Base-by-base conservation (phyloP, 2,797 vertebrate genomes). In the Schizopygopsis pylzovi region DNA sequence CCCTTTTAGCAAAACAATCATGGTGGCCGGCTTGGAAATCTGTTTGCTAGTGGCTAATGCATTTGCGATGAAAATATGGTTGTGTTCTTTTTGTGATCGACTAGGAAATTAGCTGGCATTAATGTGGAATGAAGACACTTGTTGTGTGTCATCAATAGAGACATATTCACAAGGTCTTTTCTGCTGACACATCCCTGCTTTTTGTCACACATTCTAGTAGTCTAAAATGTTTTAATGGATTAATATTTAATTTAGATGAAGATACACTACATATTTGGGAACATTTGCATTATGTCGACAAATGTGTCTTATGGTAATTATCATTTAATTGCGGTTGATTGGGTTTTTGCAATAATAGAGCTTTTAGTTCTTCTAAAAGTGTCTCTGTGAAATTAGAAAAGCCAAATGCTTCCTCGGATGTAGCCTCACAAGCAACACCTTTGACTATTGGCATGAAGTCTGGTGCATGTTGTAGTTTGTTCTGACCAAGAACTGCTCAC, bases 1-100 rank as follows among this genome's bases (percentile, higher is more conserved):
- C 47, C 56, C 68, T 79, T 54, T 33, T 47, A 47, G 37, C 49
- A 65, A 87, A 71, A 52, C 81, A 54, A 28, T 52, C 47, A 81
- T 77, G 78, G 78, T 54, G 16, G 73, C 47, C 4, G 16, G 43
- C 20, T 63, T 20, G 39, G n/a, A 61, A 47, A 47, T 28, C 6
- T 13, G 33, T 63, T 16, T 75, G n/a, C 54, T 61, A 61, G 25
- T 63, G 15, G 52, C 45, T 72, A 67, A 79, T 45, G 41, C 8
- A 71, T 83, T 70, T 33, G 6, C 20, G 25, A 28, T 43, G 28
- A 18, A 83, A 81, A 45, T 56, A 20, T 13, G 20, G 2, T 7
- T 43, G 52, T 59, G 45, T 59, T 77, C 8, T 39, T 86, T 15
- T 37, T 37, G 28, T 47, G 78, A 80, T 81, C 13, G 25, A 65